Conservation (phyloP, 2,888 invertebrate genomes). For the Drosophila prostipennis region DNA sequence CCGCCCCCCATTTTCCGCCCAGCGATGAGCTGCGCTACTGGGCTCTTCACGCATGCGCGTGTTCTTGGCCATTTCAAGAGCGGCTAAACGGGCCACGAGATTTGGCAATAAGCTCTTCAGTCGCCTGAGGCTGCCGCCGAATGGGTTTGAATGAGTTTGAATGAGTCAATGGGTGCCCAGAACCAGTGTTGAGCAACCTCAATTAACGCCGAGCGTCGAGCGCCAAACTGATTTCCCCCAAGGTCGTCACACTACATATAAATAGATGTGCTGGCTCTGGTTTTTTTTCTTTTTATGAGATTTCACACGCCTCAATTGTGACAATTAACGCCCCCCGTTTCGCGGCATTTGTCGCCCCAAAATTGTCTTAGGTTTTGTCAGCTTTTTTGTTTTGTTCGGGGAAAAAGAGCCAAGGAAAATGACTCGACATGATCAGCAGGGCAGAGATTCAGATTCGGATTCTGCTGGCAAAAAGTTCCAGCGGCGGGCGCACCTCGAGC, state of each 20-base stretch:
- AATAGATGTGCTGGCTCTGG: slow-evolving; percentile 21
- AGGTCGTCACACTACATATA: slow-evolving; percentile 61
- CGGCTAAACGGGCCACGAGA: slow-evolving; percentile 47
- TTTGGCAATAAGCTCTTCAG: slow-evolving; percentile 48
- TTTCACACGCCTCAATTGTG: slow-evolving; percentile 79
- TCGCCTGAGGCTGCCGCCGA: slow-evolving; percentile 7
- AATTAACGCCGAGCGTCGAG: slow-evolving; percentile 52
- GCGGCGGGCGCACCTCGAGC: slow-evolving; percentile 32
- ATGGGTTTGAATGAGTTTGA: slow-evolving; percentile 26
- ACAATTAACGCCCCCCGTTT: slow-evolving; percentile 60
- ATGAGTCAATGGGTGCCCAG: slow-evolving; percentile 55
- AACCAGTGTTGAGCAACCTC: slow-evolving; percentile 63
- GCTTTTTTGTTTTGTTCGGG: slow-evolving; percentile 39
- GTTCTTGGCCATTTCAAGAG: slow-evolving; percentile 69
- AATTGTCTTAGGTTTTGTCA: slow-evolving; percentile 31
- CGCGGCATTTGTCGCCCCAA: slow-evolving; percentile 24
- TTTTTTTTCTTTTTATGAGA: slow-evolving; percentile 41
- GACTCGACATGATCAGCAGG: slow-evolving; percentile 66
- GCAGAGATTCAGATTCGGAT: slow-evolving; percentile 50
- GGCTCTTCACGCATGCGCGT: slow-evolving; percentile 72
- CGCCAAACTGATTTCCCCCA: slow-evolving; percentile 50
- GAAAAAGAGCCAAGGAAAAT: slow-evolving; percentile 38
- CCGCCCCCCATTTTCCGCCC: not conserved
- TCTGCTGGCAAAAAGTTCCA: slow-evolving; percentile 7
- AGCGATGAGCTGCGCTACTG: not conserved